Base-by-base conservation (phyloP, 2,797 vertebrate species). In the Cuculus canorus region DNA sequence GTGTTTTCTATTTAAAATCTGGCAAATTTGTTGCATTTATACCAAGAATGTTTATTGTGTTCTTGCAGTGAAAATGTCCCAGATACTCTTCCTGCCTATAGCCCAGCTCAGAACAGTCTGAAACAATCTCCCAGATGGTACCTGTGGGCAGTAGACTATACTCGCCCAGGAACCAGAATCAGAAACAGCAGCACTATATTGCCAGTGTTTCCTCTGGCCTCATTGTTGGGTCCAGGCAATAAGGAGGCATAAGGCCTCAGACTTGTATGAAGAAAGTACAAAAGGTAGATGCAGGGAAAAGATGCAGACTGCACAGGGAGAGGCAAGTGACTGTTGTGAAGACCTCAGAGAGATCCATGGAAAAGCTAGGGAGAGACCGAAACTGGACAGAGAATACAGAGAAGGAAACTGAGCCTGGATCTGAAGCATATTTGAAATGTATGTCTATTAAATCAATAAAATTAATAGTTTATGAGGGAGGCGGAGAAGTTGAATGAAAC, bases 251-350 rank as follows among this genome's bases (percentile, higher is more conserved):
- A 86, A 81, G 50, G 5, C 5, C 11, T 2, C 22, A 48, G 27
- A 28, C 6, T 19, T 0, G 0, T 0, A 39, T 12, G 35, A 68
- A 60, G 39, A 68, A 77, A 81, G 56, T 33, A 25, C 4, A 60
- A 35, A n/a, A 24, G 2, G 19, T 9, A 60, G 22, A 23, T 32
- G 16, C 14, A 19, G 23, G 18, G 78, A 45, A 68, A 53, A 5
- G 21, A n/a, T 39, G 22, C 22, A 64, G 24, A 39, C 19, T 41
- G 47, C 28, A 63, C 8, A 28, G 28, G 9, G 23, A 70, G 8
- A 13, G 4, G 7, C 5, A 66, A 41, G 10, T 11, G 27, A 3
- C 7, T 47, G 18, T 28, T 5, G 2, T 41, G 33, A 65, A 64
- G 15, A 33, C 79, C 11, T n/a, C 47, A 57, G 5, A 68, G 24